These are phyloP conservation scores for Hydrotaea diabolus DNA, from an alignment of 2,888 invertebrate species.

Conservation along the genomic window DNA sequence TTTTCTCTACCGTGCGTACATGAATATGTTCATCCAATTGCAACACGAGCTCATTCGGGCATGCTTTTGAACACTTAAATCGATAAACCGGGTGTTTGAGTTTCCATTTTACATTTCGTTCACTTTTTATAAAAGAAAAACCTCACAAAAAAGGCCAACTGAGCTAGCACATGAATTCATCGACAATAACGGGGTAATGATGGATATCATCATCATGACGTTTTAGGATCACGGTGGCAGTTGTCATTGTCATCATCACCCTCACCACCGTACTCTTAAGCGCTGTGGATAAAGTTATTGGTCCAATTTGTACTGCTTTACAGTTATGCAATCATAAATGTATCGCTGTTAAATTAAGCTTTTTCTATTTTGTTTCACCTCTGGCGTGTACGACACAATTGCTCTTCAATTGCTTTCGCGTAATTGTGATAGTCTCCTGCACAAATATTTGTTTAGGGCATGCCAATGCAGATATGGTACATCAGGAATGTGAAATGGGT, in stretches of 20 bases:
- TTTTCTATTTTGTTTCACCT: constrained; percentile 2
- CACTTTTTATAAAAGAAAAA: background rate
- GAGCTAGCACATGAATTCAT: background rate
- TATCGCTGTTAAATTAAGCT: background rate
- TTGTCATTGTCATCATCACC: background rate
- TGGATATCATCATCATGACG: background rate
- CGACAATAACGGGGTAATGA: background rate
- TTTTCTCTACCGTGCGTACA: background rate
- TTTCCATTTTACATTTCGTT: too few relatives aligned
- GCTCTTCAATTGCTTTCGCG: constrained; percentile 5
- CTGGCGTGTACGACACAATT: constrained; percentile 2
- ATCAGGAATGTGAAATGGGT: too few relatives aligned
- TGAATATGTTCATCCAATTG: background rate
- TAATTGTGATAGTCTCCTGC: background rate
- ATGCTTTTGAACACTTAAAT: background rate
- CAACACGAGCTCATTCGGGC: too few relatives aligned
- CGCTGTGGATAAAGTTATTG: background rate
- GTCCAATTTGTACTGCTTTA: background rate
- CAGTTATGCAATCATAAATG: background rate
- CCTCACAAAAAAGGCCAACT: background rate
- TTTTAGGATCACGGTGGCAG: too few relatives aligned
- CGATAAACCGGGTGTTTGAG: too few relatives aligned
- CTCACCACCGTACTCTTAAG: background rate
- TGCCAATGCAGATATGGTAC: background rate
- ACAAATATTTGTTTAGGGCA: too few relatives aligned